phyloP scores from a whole-genome alignment of 2,113 vertebrate genomes.

The Notarius lentiginosus region DNA sequence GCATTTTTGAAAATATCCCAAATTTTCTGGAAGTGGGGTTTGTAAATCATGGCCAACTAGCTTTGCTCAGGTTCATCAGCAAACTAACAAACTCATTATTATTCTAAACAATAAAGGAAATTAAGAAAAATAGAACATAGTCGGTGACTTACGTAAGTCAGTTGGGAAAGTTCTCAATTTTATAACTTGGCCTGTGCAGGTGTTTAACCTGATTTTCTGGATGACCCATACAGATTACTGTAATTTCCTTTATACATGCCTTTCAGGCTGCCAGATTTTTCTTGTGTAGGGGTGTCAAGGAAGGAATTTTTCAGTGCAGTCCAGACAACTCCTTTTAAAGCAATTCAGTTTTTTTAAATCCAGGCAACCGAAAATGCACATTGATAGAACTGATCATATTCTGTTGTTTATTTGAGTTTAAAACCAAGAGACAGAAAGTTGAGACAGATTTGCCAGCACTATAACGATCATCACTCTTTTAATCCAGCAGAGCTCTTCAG shows the following conservation, averaged over 20 bases:
- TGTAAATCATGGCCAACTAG: not conserved
- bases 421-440: not conserved
- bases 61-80: not conserved
- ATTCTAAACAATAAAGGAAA: not conserved
- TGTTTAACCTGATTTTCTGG: conserved; percentile 2
- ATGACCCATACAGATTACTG: conserved; percentile 7
- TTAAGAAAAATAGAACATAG: not conserved
- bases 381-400: not conserved
- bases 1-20: too few relatives aligned
- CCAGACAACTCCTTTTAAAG: not conserved
- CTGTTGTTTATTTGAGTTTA: not conserved
- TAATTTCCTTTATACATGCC: not conserved
- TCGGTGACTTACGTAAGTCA: not conserved
- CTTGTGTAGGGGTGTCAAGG: not conserved
- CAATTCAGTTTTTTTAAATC: not conserved
- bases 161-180: not conserved
- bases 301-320: not conserved
- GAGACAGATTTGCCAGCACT: not conserved
- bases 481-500: not conserved
- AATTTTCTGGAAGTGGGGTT: too few relatives aligned
- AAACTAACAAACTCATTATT: not conserved
- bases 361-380: not conserved
- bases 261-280: not conserved
- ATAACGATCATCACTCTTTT: not conserved
- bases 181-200: not conserved